A percentile compares a stretch with the other conserved stretches of the same genome.
Conservation (phyloP, 2,113 vertebrate species). For the Hippoglossus stenolepis region DNA sequence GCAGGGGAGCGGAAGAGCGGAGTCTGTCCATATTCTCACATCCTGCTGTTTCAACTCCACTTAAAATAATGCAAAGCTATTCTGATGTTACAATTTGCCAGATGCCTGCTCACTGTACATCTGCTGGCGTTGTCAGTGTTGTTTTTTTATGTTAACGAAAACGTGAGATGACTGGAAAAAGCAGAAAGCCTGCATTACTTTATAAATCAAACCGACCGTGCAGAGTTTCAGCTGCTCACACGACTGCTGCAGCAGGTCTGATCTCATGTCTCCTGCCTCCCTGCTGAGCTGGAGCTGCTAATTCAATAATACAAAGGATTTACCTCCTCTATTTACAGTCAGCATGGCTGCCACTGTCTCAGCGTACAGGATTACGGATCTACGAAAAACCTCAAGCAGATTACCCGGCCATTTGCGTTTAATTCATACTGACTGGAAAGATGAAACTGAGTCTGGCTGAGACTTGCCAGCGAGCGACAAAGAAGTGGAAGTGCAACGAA, state of each 20-base stretch:
- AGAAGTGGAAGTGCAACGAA: background rate
- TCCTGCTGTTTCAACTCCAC: background rate
- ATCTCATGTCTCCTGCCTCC: conserved; percentile 52
- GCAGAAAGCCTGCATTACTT: background rate
- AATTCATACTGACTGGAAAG: conserved; percentile 47
- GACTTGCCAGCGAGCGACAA: background rate
- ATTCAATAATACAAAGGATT: conserved; percentile 71
- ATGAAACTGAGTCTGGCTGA: conserved; percentile 34
- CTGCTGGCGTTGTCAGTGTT: background rate
- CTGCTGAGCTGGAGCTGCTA: conserved; percentile 56
- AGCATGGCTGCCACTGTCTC: conserved; percentile 53
- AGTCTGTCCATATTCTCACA: background rate
- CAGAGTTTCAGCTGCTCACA: conserved; percentile 10
- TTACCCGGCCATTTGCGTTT: conserved; percentile 40
- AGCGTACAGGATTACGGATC: conserved; percentile 47
- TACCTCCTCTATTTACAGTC: conserved; percentile 71
- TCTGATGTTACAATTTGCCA: conserved; percentile 12
- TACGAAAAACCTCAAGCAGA: conserved; percentile 49
- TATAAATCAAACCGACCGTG: background rate
- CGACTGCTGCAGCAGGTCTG: conserved; percentile 19
- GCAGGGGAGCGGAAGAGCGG: conserved; percentile 15
- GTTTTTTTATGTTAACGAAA: background rate
- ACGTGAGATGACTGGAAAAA: background rate
- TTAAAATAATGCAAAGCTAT: conserved; percentile 18
- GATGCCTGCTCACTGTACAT: background rate